These are phyloP conservation scores for Corythoichthys intestinalis DNA, from an alignment of 2,113 vertebrate species.

Conservation along the genomic window DNA sequence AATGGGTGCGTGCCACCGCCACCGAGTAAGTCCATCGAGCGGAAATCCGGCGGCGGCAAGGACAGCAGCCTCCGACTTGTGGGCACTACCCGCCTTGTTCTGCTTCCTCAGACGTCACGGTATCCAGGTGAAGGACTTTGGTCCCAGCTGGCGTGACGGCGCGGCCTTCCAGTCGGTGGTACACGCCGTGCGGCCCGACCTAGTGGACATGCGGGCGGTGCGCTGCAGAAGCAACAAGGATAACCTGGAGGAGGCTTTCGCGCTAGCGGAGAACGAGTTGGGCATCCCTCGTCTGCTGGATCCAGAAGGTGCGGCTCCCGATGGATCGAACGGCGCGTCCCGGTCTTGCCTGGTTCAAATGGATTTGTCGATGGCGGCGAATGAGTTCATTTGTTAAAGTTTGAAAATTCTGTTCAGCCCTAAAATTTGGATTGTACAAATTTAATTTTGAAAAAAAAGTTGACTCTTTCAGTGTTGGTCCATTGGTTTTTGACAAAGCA, in stretches of 20 bases:
- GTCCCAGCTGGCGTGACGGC: constrained; percentile 89
- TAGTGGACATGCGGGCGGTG: constrained; percentile 88
- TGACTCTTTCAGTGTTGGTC: no score
- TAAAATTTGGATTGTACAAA: no score
- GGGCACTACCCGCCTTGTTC: no score
- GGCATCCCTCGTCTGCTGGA: constrained; percentile 94
- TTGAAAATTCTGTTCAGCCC: no score
- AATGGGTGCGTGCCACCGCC: constrained; percentile 89
- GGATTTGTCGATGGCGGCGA: no score
- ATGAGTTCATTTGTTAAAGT: no score
- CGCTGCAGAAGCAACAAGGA: constrained; percentile 80
- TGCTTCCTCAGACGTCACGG: constrained; percentile 75
- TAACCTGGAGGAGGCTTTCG: constrained; percentile 91
- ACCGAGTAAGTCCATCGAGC: constrained; percentile 77
- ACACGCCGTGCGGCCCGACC: constrained; percentile 87
- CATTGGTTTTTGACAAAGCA: no score
- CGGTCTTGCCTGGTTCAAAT: no score
- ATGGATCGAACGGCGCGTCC: no score
- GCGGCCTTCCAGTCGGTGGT: constrained; percentile 91
- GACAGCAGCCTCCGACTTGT: no score
- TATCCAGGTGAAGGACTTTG: constrained; percentile 94
- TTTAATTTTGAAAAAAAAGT: no score
- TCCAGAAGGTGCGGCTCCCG: constrained; percentile 80
- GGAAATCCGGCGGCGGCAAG: no score
- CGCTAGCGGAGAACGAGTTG: constrained; percentile 86